These are phyloP conservation scores for Lasiommata megera DNA, from an alignment of 2,888 invertebrate species.

Conservation along the genomic window DNA sequence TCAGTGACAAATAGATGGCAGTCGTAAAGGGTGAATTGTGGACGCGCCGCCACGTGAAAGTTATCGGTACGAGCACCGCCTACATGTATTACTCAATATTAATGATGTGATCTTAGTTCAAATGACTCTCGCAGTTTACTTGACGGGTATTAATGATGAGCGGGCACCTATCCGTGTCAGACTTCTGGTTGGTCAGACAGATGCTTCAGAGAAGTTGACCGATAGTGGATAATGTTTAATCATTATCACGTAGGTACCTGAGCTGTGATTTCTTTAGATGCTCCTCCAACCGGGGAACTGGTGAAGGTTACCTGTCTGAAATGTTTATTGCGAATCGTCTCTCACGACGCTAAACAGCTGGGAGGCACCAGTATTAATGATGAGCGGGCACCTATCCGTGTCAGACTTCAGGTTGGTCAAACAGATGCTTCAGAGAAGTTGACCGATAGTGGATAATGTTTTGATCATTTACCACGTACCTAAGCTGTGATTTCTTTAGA, in stretches of 20 bases:
- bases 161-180: constrained; percentile 56
- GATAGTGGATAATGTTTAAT: constrained; percentile 1
- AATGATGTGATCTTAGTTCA: constrained; percentile 78
- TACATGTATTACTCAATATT: constrained; percentile 74
- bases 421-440: constrained; percentile 43
- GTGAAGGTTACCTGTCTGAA: no score
- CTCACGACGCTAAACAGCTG: no score
- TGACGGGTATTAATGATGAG: constrained; percentile 73
- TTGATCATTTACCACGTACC: no score
- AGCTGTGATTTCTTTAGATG: no score
- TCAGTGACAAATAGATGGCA: constrained; percentile 65
- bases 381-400: constrained; percentile 52
- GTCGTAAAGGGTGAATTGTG: constrained; percentile 77
- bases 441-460: constrained; percentile 10
- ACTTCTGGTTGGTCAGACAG: constrained; percentile 56
- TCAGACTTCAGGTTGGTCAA: constrained; percentile 57
- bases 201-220: constrained; percentile 37
- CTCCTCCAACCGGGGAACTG: no score
- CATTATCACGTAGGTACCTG: no score
- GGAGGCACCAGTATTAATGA: constrained; percentile 78
- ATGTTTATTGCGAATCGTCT: no score
- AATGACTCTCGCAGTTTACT: constrained; percentile 65
- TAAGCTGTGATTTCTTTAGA: no score
- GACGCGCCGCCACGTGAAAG: constrained; percentile 69
- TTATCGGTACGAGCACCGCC: constrained; percentile 65